Base-by-base conservation (phyloP, 1,140 invertebrate genomes). In the Tribolium castaneum region DNA sequence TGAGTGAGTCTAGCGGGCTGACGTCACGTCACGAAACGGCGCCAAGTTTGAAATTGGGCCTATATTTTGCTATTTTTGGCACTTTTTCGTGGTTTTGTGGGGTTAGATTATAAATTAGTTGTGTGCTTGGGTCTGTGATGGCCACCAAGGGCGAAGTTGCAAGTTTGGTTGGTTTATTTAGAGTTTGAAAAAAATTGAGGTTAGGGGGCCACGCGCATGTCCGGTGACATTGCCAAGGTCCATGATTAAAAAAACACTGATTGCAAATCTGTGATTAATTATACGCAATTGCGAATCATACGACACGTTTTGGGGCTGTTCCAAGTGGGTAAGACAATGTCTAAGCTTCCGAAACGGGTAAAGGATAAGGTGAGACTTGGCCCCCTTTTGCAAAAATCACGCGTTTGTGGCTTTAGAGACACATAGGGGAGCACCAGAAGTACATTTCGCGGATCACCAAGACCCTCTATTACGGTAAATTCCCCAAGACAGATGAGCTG, bases 381-480 rank as follows among this genome's bases (percentile, higher is more conserved):
- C 39, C 7, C n/a, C 5, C 9, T 7, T 45, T 45, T 7, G 9
- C 7, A 5, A 10, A 39, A 39, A 45, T 45, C n/a, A 45, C 9
- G n/a, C n/a, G 39, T 45, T 6, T 45, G 2, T 0, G 9, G n/a
- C n/a, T 45, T 45, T 45, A 45, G 39, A 45, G 39, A 45, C 39
- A 45, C 2, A 6, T 45, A 9, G 39, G 7, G 13, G 89, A 92
- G 84, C 93, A 96, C 83, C 90, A 91, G 54, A 91, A 92, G 73
- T 94, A 96, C 85, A 87, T 95, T 70, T 90, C 92, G 80, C 89
- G 95, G 79, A 94, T 97, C 71, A 91, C 90, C 0, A 97, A 97
- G 87, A 94, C 94, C 0, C 87, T 97, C 3, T 97, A 97, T 86
- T 97, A 96, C 89, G 93, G 94, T 72, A 91, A 93, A 86, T 86